phyloP scores from a whole-genome alignment of 2,797 vertebrate species.

The Remorina albescens region DNA sequence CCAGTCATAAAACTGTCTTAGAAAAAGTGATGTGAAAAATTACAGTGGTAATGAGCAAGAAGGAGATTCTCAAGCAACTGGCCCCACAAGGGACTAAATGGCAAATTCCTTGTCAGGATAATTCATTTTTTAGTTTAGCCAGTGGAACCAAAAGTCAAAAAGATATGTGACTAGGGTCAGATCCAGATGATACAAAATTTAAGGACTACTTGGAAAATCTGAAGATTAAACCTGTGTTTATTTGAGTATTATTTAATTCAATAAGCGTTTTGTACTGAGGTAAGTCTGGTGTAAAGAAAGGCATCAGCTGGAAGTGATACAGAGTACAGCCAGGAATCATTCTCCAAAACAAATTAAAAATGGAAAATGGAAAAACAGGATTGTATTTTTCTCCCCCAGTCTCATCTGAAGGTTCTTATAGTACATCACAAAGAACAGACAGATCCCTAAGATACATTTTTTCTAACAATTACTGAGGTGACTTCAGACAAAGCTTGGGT shows the following conservation, averaged over 20 bases:
- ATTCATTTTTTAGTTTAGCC: slow-evolving; percentile 51
- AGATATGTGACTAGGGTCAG: slow-evolving; percentile 5
- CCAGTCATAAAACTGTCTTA: slow-evolving; percentile 32
- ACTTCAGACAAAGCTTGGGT: background rate
- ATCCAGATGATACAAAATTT: slow-evolving; percentile 2
- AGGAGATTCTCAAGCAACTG: slow-evolving; percentile 42
- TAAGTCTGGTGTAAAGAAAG: background rate
- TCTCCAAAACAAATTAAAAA: background rate
- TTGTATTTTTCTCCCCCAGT: background rate
- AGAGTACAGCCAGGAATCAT: background rate
- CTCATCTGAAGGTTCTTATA: slow-evolving; percentile 1
- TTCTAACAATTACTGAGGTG: background rate
- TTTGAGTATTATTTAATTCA: background rate
- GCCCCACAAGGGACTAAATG: slow-evolving; percentile 28
- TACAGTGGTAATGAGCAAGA: slow-evolving; percentile 27
- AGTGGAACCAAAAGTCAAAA: slow-evolving; percentile 19
- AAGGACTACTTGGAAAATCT: slow-evolving; percentile 5
- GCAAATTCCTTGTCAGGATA: slow-evolving; percentile 45
- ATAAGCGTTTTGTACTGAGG: background rate
- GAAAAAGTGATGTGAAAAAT: slow-evolving; percentile 37
- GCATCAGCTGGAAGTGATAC: background rate
- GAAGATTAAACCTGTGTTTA: background rate
- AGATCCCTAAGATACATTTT: background rate
- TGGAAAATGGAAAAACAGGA: background rate
- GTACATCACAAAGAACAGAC: background rate